A percentile compares a stretch with the other conserved stretches of the same genome.
These are phyloP conservation scores for Pipistrellus nathusii DNA, from an alignment of 2,797 vertebrate species.

Conservation along the genomic window DNA sequence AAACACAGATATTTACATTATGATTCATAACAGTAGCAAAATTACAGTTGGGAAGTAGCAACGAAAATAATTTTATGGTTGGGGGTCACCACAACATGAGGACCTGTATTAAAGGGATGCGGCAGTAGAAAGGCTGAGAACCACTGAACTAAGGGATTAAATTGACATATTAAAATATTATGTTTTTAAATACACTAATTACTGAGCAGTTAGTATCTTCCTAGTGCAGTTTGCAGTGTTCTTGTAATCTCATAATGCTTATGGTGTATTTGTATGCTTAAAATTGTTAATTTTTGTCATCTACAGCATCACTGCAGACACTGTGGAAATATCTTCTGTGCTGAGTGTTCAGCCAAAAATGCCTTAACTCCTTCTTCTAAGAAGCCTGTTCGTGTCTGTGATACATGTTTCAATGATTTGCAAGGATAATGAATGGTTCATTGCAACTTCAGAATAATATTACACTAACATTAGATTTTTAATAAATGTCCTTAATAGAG, in stretches of 20 bases:
- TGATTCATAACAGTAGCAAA: too few relatives aligned
- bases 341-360: constrained; percentile 95
- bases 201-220: background rate
- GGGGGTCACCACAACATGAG: too few relatives aligned
- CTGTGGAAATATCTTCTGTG: constrained; percentile 99
- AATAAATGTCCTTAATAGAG: constrained; percentile 91
- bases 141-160: background rate
- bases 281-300: constrained; percentile 75
- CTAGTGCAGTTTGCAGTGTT: background rate
- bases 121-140: too few relatives aligned
- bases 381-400: constrained; percentile 98
- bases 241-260: background rate
- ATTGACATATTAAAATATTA: constrained; percentile 2
- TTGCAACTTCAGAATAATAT: constrained; percentile 76
- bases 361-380: constrained; percentile 98
- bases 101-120: too few relatives aligned
- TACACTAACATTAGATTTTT: constrained; percentile 86
- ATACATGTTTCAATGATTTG: constrained; percentile 96
- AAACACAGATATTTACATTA: too few relatives aligned
- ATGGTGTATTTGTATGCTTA: constrained; percentile 44
- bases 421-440: constrained; percentile 92
- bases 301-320: constrained; percentile 98
- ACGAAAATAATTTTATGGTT: too few relatives aligned
- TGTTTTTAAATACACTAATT: background rate
- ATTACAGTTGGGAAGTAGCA: too few relatives aligned